phyloP scores from a whole-genome alignment of 2,113 vertebrate species.

The Platanista minor region DNA sequence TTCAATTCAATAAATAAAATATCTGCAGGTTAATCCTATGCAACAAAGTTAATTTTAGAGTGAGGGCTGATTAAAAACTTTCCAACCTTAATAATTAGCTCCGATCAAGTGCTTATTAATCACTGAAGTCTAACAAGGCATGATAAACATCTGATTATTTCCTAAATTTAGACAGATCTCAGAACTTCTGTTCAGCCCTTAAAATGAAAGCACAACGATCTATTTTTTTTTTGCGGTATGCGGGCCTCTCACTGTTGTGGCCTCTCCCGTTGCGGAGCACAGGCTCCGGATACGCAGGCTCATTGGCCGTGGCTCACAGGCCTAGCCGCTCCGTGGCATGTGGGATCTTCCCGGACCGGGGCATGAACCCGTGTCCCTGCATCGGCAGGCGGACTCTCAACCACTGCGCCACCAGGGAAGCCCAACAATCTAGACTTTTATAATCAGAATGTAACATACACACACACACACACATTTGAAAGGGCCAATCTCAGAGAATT shows the following conservation, averaged over 20 bases:
- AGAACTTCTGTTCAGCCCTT: not conserved
- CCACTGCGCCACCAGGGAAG: no score
- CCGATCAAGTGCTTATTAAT: not conserved
- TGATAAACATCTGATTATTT: slow-evolving; percentile 15
- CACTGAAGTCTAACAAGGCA: not conserved
- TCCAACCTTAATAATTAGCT: not conserved
- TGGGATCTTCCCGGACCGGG: no score
- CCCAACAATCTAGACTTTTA: not conserved
- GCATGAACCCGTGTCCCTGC: no score
- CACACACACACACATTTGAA: not conserved
- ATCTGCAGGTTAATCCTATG: not conserved
- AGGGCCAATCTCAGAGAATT: slow-evolving; percentile 25
- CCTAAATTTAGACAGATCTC: not conserved
- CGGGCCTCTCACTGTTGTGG: no score
- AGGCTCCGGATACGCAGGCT: no score
- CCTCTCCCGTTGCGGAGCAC: no score
- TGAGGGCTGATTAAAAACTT: not conserved
- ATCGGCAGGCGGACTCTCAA: no score
- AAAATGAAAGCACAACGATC: not conserved
- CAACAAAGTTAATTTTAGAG: not conserved
- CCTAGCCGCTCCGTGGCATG: no score
- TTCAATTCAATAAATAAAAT: not conserved
- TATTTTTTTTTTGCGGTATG: no score
- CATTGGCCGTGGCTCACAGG: no score
- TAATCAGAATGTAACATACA: not conserved